Base-by-base conservation (phyloP, 2,888 invertebrate genomes). In the Drosophila borborema region DNA sequence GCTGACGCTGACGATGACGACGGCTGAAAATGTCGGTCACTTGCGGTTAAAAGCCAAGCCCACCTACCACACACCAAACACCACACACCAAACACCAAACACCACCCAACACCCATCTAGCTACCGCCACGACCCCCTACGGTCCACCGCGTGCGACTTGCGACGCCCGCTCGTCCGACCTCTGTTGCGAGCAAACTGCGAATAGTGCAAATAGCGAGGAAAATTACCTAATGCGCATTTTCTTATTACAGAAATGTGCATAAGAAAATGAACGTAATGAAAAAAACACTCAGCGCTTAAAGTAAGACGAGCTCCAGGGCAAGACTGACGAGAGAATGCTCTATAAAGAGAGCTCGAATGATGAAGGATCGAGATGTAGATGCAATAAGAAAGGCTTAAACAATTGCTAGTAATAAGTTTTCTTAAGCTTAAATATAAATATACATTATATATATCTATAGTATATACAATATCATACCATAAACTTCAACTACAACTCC, bases 141-240 rank as follows among this genome's bases (percentile, higher is more conserved):
- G 8, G 40, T 7, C 28, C 40, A 23, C 16, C 51, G 12, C 51
- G 18, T 18, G 16, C 28, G 12, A 14, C 38, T 43, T 14, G 4
- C 49, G 49, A 12, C 45, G 2, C 43, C 49, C 10, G 18, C 18
- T 36, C 56, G n/a, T n/a, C 23, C 64, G 43, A 31, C 36, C 34
- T 16, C 61, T 36, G 38, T 54, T 49, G 69, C 51, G 70, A 71
- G 77, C 80, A 77, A 89, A 85, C 85, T 89, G 85, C 62, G 87
- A 89, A 89, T 85, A 80, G 82, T 85, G 90, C 90, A 85, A 85
- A 89, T 89, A 85, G 86, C 76, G 86, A 88, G 90, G 86, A 89
- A 87, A 89, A 85, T 89, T 85, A 89, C 90, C 85, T 85, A 82
- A 85, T 88, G 90, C 90, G 86, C 86, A 88, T 89, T 89, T 85